Base-by-base conservation (phyloP, 2,113 vertebrate genomes). In the Nothocercus julius region DNA sequence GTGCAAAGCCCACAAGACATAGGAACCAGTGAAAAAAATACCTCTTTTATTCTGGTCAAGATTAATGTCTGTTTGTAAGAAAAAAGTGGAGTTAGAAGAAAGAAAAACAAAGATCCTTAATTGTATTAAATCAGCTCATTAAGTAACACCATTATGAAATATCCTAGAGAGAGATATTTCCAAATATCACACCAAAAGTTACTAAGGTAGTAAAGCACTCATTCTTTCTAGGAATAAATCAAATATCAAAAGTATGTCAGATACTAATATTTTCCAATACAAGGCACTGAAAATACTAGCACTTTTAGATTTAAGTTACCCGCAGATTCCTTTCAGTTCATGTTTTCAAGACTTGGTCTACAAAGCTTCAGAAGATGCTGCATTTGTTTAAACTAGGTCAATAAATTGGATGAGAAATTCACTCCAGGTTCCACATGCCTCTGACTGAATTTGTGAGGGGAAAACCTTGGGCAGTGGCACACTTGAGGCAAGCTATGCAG, bases 11-110 rank as follows among this genome's bases (percentile, higher is more conserved):
- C 95, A 96, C 92, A 82, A 85, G 21, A 96, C 72, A 85, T 70
- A 92, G 66, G 81, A 95, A 75, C 84, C 74, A 93, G 76, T 32
- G 88, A 21, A 47, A 97, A 56, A 85, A 98, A 98, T 98, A 98
- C 98, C 98, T 98, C 98, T 51, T 97, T 98, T 96, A 98, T 96
- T 97, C 96, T 98, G 96, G 97, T 96, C 95, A 98, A 95, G 97
- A 98, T 96, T 96, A 97, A 98, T 28, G 96, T 98, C 98, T 98
- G 97, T 96, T 96, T 96, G 89, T 82, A 94, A 98, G 82, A 92
- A 70, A 90, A 82, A 93, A 84, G 68, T 4, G 58, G 47, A 89
- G 82, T 95, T 92, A 96, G 92, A 86, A 34, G 38, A 92, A 94
- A 91, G 56, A 76, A 76, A 58, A 34, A 44, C 79, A 24, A 32